Conservation (phyloP, 2,113 vertebrate genomes). For the Donacobius atricapilla region DNA sequence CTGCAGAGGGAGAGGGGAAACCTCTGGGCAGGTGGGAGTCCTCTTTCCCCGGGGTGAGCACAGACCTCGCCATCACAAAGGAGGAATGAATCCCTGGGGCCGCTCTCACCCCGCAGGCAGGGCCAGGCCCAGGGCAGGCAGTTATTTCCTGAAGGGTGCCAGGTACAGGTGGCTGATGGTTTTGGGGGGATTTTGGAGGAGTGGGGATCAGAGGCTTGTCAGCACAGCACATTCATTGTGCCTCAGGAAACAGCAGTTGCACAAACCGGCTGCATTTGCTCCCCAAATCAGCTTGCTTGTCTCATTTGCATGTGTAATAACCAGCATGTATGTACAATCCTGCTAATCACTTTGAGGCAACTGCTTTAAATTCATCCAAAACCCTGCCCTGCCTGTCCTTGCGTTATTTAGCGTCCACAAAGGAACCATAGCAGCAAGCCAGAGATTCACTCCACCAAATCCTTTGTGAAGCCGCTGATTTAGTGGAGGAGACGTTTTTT, state of each 20-base stretch:
- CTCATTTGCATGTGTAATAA: constrained; percentile 37
- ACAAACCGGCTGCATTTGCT: neutral
- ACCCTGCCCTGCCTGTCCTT: neutral
- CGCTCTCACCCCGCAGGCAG: neutral
- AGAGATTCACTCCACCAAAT: neutral
- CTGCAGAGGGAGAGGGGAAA: neutral
- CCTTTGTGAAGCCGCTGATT: neutral
- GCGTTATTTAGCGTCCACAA: neutral
- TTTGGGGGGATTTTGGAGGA: neutral
- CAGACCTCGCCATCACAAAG: neutral
- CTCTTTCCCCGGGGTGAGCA: neutral
- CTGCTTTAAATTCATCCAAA: constrained; percentile 8
- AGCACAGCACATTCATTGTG: neutral
- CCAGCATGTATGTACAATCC: neutral
- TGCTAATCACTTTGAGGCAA: neutral
- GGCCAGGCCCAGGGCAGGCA: neutral
- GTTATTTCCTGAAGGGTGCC: neutral
- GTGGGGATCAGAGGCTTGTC: neutral
- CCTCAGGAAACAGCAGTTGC: neutral
- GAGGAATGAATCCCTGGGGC: neutral
- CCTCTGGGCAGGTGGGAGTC: neutral
- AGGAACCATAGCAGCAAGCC: neutral
- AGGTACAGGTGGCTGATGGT: neutral
- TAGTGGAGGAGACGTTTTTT: neutral
- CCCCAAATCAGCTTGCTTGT: neutral